phyloP scores from a whole-genome alignment of 2,797 vertebrate species.

The Pantherophis vulpinus region DNA sequence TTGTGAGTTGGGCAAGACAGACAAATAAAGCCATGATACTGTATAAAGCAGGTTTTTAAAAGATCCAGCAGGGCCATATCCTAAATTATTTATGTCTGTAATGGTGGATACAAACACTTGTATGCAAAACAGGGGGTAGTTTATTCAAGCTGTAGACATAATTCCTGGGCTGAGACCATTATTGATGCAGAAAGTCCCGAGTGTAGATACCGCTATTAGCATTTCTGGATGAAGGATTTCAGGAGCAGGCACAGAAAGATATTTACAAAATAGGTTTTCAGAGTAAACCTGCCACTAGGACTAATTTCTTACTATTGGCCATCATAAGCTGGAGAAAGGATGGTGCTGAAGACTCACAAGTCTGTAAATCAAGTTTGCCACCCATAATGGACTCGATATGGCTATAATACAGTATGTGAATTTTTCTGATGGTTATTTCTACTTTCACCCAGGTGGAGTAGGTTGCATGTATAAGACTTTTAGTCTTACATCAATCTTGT shows the following conservation, averaged over 20 bases:
- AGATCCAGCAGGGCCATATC: not conserved
- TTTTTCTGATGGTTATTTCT: not conserved
- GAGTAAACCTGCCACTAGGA: not conserved
- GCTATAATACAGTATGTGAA: not conserved
- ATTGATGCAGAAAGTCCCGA: not conserved
- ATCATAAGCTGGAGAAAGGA: not conserved
- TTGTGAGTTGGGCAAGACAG: not conserved
- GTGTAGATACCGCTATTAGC: not conserved
- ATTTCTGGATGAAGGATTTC: not conserved
- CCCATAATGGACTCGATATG: not conserved
- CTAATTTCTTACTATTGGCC: not conserved
- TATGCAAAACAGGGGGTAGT: not conserved
- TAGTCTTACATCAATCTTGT: not conserved
- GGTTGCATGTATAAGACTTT: not conserved
- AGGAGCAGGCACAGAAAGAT: not conserved
- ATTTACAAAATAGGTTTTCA: not conserved
- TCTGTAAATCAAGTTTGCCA: not conserved
- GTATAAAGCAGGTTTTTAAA: not conserved
- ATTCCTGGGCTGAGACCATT: not conserved
- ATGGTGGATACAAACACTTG: not conserved
- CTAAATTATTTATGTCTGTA: not conserved
- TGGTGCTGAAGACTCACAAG: not conserved
- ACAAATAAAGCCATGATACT: not conserved
- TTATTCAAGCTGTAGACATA: not conserved
- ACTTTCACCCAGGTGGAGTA: not conserved